Evolutionary conservation across 1,140 invertebrate species (phyloP).

Genomic region (Antheraea pernyi): DNA sequence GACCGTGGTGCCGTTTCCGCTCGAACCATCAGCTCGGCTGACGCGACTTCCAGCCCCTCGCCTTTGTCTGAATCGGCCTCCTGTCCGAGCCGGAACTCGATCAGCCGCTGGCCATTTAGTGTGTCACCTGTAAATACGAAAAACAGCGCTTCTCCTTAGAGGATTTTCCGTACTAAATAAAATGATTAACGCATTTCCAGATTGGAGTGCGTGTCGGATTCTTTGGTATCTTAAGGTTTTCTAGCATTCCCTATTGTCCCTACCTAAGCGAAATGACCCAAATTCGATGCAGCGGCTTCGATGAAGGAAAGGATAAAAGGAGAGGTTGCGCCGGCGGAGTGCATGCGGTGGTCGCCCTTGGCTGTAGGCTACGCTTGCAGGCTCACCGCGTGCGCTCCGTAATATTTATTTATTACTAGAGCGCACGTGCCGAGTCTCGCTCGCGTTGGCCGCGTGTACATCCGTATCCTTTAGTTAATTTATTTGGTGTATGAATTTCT

Average conservation of each 20-base stretch:
- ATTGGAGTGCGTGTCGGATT: not conserved
- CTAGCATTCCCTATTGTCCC: slow-evolving; percentile 29
- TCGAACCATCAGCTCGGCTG: slow-evolving; percentile 86
- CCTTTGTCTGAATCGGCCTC: slow-evolving; percentile 81
- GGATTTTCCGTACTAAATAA: not conserved
- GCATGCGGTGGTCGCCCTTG: slow-evolving; percentile 57
- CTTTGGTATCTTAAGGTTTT: not conserved
- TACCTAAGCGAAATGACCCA: slow-evolving; percentile 63
- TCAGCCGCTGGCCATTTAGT: slow-evolving; percentile 89
- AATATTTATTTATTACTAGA: slow-evolving; percentile 23
- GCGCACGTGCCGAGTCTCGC: slow-evolving; percentile 35
- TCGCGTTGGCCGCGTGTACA: slow-evolving; percentile 52
- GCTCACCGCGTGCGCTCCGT: slow-evolving; percentile 33
- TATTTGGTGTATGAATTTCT: not conserved
- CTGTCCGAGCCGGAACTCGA: slow-evolving; percentile 88
- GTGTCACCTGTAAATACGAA: slow-evolving; percentile 83
- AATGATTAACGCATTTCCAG: not conserved
- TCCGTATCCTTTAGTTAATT: slow-evolving; percentile 24
- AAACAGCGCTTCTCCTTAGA: slow-evolving; percentile 33
- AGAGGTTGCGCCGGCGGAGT: slow-evolving; percentile 33
- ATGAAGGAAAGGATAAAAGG: slow-evolving; percentile 10
- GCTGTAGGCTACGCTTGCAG: slow-evolving; percentile 60
- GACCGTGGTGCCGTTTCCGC: slow-evolving; percentile 81
- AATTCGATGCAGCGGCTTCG: slow-evolving; percentile 29
- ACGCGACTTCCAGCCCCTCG: slow-evolving; percentile 83